Evolutionary conservation across 2,797 vertebrate genomes (phyloP), one percentile per base, ranked within the genome.

Genomic region (Sphenopsis melanotis): DNA sequence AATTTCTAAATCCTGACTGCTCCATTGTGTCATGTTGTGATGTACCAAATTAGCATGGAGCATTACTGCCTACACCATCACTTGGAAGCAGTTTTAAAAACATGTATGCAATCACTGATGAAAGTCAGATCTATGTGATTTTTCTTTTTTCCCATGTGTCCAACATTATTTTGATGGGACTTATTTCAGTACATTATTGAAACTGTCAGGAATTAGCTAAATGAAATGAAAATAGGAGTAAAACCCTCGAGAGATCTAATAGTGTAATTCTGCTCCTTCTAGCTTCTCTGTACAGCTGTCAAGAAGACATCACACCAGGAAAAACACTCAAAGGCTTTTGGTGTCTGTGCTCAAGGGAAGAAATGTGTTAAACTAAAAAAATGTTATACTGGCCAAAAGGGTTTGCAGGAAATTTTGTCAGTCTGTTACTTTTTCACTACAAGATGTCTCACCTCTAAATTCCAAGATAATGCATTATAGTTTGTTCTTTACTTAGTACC

Each of bases 181-280:
- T 85, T 19, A 56, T 34, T 56, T 56, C 22, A 70, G 22, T 39
- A 83, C 19, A 13, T 90, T 93, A 89, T 53, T 94, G 77, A 82
- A 96, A 93, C 46, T 90, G 46, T n/a, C 72, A 76, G 46, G 77
- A 88, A 64, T 93, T 92, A 95, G 16, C 44, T 87, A 91, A 80
- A 94, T 59, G 36, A 94, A 95, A 92, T 86, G 10, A 92, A 93
- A 95, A 93, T 80, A 83, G 53, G 59, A 89, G 50, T 21, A 83
- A 87, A 61, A 60, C 47, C 36, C 50, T 32, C 4, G 17, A 66
- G 86, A 93, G 16, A 29, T 85, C 60, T 80, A 69, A 47, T 18
- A 70, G 36, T 69, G 22, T 72, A 88, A 47, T 84, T 86, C 82
- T 94, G 49, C 27, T 90, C 42, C 34, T 93, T 95, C 47, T 75